These are phyloP conservation scores for Trematomus bernacchii DNA, from an alignment of 2,797 vertebrate species.

Conservation along the genomic window DNA sequence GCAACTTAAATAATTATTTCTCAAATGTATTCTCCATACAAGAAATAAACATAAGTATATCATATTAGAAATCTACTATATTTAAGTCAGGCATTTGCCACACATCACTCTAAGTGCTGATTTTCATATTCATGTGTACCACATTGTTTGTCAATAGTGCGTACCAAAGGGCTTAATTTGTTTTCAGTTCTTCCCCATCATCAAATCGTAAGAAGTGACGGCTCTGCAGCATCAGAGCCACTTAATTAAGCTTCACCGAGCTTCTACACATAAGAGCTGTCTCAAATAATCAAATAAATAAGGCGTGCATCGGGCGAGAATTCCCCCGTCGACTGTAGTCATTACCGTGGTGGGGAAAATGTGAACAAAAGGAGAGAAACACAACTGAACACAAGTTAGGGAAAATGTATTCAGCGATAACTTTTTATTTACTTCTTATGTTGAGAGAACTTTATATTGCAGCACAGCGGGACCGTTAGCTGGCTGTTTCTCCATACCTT, in stretches of 20 bases:
- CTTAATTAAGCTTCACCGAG: constrained; percentile 72
- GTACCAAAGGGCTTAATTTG: constrained; percentile 64
- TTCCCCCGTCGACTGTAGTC: constrained; percentile 32
- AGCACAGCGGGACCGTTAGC: constrained; percentile 3
- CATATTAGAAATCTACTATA: neutral
- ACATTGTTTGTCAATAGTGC: constrained; percentile 61
- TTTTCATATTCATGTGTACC: constrained; percentile 70
- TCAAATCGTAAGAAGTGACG: constrained; percentile 52
- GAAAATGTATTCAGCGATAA: constrained; percentile 19
- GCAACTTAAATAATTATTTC: neutral
- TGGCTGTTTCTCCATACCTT: constrained; percentile 4
- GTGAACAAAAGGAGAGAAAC: constrained; percentile 43
- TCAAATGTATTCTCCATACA: neutral
- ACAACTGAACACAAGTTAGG: constrained; percentile 17
- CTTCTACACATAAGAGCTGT: constrained; percentile 44
- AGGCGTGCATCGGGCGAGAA: constrained; percentile 38
- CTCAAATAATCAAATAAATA: constrained; percentile 66
- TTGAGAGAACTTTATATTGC: constrained; percentile 7
- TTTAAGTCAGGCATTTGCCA: constrained; percentile 36
- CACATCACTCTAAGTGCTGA: constrained; percentile 15
- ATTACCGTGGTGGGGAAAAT: constrained; percentile 36
- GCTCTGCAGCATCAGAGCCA: constrained; percentile 58
- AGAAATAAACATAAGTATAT: neutral
- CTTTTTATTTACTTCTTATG: constrained; percentile 26
- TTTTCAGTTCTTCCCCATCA: constrained; percentile 42